Percentiles rank a stretch among this genome's conserved stretches.
phyloP scores from a whole-genome alignment of 2,113 vertebrate species.

The Sitta europaea region DNA sequence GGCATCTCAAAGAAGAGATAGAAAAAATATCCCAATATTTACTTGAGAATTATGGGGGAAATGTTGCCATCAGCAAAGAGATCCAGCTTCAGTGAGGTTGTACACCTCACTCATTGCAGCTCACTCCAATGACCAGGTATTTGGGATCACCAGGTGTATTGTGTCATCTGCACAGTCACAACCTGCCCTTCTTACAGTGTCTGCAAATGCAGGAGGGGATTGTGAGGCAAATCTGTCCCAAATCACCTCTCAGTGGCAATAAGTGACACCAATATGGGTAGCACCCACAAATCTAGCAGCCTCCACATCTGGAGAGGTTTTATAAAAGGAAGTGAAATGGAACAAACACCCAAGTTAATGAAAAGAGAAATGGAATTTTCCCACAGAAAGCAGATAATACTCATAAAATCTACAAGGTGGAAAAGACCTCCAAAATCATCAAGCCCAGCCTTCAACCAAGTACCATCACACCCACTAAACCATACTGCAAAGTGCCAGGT shows the following conservation, averaged over 20 bases:
- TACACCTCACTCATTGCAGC: not conserved
- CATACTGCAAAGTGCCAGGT: not conserved
- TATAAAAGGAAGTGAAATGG: not conserved
- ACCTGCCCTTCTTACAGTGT: not conserved
- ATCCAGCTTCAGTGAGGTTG: not conserved
- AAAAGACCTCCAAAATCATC: not conserved
- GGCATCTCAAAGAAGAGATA: not conserved
- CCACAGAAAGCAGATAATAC: not conserved
- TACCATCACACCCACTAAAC: not conserved
- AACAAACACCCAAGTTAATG: not conserved
- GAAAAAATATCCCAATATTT: not conserved
- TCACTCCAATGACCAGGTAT: accelerated
- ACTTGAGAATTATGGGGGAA: not conserved
- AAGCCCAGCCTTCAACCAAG: not conserved
- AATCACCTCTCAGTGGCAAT: not conserved
- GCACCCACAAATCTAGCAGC: not conserved
- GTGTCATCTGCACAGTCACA: not conserved
- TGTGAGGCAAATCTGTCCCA: not conserved
- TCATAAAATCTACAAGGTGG: not conserved
- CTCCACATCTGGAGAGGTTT: not conserved
- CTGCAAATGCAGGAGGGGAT: not conserved
- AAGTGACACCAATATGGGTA: accelerated
- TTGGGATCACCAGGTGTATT: not conserved
- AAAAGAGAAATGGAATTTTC: not conserved
- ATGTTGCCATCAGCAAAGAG: not conserved